These are phyloP conservation scores for Mallateleia sp. DNA, from an alignment of 2,888 invertebrate species.

Conservation along the genomic window DNA sequence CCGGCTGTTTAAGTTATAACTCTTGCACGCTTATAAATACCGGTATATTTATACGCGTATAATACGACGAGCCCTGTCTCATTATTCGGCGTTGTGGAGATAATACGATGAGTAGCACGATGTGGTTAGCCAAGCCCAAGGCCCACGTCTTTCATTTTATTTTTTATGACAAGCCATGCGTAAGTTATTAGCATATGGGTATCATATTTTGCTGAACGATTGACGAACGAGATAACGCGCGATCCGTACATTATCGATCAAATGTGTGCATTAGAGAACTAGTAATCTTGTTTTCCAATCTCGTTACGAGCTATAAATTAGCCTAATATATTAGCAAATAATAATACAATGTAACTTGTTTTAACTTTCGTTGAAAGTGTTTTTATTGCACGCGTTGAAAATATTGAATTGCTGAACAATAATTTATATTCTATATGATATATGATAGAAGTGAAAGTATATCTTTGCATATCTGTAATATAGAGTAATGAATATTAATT, in stretches of 20 bases:
- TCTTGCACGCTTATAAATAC: constrained; percentile 61
- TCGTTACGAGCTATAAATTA: constrained; percentile 59
- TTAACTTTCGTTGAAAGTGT: neutral
- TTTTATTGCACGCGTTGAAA: neutral
- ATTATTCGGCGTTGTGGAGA: constrained; percentile 82
- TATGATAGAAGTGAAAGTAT: too few species aligned
- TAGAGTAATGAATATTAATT: too few species aligned
- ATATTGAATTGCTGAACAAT: too few species aligned
- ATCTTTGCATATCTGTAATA: too few species aligned
- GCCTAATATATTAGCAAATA: constrained; percentile 12
- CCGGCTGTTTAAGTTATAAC: constrained; percentile 44
- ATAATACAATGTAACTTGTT: neutral
- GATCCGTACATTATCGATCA: constrained; percentile 79
- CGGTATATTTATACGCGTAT: constrained; percentile 57
- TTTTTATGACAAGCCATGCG: constrained; percentile 83
- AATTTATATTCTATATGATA: too few species aligned
- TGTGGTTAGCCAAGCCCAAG: constrained; percentile 83
- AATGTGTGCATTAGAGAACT: constrained; percentile 59
- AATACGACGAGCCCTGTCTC: constrained; percentile 65
- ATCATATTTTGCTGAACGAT: constrained; percentile 86
- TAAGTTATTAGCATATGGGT: constrained; percentile 88
- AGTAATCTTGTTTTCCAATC: constrained; percentile 53
- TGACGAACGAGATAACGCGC: constrained; percentile 84
- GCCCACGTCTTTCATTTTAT: constrained; percentile 64
- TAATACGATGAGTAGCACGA: constrained; percentile 82